These are phyloP conservation scores for Sphaerodactylus townsendi DNA, from an alignment of 2,113 vertebrate genomes.

Conservation along the genomic window DNA sequence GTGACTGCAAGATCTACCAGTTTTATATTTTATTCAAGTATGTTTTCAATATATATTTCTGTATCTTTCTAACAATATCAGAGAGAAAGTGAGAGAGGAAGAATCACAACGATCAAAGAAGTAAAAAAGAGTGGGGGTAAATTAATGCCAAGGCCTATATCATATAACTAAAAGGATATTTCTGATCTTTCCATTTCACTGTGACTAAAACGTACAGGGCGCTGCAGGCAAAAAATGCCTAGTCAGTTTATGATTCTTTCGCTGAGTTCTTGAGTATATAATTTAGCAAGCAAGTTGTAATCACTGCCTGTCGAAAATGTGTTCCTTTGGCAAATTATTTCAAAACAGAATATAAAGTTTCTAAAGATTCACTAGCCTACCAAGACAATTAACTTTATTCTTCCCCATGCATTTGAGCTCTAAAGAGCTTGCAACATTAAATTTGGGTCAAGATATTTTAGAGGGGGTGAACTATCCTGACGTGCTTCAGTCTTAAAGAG, in stretches of 20 bases:
- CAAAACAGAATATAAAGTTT: slow-evolving; percentile 49
- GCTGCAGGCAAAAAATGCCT: not conserved
- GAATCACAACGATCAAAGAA: not conserved
- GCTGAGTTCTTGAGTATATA: slow-evolving; percentile 38
- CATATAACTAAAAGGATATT: not conserved
- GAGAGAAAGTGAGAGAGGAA: slow-evolving; percentile 2
- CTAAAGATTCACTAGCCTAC: slow-evolving; percentile 25
- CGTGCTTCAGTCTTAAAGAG: not conserved
- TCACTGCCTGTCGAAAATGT: slow-evolving; percentile 43
- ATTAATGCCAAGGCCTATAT: not conserved
- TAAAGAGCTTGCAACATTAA: slow-evolving; percentile 1
- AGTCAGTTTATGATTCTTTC: slow-evolving; percentile 9
- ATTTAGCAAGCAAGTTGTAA: slow-evolving; percentile 34
- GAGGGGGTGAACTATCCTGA: not conserved
- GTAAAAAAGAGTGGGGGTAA: not conserved
- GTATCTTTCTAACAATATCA: slow-evolving; percentile 5
- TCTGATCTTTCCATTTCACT: not conserved
- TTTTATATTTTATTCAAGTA: not conserved
- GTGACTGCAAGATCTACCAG: slow-evolving; percentile 3
- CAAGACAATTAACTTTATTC: slow-evolving; percentile 21
- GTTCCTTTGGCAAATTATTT: slow-evolving; percentile 41
- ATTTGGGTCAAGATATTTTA: not conserved
- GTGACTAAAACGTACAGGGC: not conserved
- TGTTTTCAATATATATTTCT: not conserved
- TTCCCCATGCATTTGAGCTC: accelerated